These are phyloP conservation scores for Folsomia manolachei DNA, from an alignment of 2,888 invertebrate genomes.

Conservation along the genomic window DNA sequence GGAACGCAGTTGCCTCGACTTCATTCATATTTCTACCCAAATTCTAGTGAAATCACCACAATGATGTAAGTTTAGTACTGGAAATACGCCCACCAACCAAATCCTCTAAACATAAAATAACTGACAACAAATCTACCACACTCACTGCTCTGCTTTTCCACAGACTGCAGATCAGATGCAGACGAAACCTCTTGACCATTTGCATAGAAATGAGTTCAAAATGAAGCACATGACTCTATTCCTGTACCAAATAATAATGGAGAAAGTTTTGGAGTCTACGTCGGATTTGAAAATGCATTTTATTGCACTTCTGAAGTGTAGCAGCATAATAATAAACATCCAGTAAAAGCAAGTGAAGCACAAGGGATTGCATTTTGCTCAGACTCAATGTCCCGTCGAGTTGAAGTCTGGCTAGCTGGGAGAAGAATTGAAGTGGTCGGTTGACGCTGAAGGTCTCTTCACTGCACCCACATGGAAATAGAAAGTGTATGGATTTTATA, in stretches of 20 bases:
- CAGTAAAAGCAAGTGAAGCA: too few species aligned
- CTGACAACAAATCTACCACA: background rate
- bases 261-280: background rate
- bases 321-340: too few species aligned
- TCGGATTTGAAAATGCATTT: background rate
- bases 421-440: background rate
- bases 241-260: background rate
- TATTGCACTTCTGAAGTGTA: background rate
- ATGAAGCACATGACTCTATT: background rate
- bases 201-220: background rate
- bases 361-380: too few species aligned
- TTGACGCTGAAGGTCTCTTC: too few species aligned
- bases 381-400: slow-evolving; percentile 51
- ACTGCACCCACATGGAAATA: too few species aligned
- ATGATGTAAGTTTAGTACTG: too few species aligned
- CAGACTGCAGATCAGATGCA: background rate
- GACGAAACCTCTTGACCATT: background rate
- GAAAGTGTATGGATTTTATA: background rate
- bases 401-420: too few species aligned
- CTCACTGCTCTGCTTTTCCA: background rate
- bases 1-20: background rate
- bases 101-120: background rate
- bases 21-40: background rate
- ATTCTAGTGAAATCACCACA: background rate
- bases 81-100: background rate